phyloP scores from a whole-genome alignment of 2,113 vertebrate genomes.

The Jacana jacana region DNA sequence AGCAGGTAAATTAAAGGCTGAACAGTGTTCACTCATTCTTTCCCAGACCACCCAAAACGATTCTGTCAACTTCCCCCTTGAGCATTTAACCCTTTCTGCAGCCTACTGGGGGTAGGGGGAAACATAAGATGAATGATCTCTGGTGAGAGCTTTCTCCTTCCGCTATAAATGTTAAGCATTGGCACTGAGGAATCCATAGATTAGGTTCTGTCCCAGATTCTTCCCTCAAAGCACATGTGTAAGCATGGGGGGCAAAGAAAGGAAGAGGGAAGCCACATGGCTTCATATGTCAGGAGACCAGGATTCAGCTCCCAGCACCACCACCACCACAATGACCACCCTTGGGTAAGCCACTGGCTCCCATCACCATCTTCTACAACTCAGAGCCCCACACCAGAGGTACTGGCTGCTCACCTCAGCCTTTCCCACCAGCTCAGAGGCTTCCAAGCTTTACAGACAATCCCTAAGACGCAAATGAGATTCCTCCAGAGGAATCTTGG shows the following conservation, averaged over 20 bases:
- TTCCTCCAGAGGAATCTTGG: neutral
- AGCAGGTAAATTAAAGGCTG: conserved; percentile 45
- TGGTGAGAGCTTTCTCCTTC: neutral
- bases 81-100: conserved; percentile 40
- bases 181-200: neutral
- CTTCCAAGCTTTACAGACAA: neutral
- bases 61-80: neutral
- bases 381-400: neutral
- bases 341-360: neutral
- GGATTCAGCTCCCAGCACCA: neutral
- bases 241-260: neutral
- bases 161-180: neutral
- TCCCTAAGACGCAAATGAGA: neutral
- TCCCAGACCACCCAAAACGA: conserved; percentile 49
- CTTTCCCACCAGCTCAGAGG: neutral
- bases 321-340: neutral
- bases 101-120: neutral
- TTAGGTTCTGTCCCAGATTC: neutral
- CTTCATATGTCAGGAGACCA: neutral
- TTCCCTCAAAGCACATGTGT: neutral
- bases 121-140: neutral
- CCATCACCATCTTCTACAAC: neutral
- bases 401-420: neutral
- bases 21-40: conserved; percentile 15
- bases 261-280: neutral